These are phyloP conservation scores for Manduca sexta DNA, from an alignment of 1,140 invertebrate genomes.

Conservation along the genomic window DNA sequence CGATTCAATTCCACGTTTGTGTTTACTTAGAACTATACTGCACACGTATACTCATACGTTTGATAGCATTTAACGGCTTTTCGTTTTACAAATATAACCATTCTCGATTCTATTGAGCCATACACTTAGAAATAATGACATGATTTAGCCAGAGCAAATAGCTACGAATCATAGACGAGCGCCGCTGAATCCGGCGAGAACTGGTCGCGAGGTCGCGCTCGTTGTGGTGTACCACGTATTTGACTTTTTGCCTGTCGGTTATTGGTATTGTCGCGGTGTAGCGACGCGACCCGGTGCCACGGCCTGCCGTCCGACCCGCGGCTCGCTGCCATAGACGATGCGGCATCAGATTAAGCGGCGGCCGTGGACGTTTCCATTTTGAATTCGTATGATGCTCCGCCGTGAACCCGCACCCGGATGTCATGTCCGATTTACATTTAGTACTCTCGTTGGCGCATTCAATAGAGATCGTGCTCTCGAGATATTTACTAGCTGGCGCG, in stretches of 20 bases:
- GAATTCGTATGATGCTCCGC: conserved; percentile 39
- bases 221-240: conserved; percentile 15
- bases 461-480: conserved; percentile 29
- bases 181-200: conserved; percentile 14
- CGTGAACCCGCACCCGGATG: conserved; percentile 57
- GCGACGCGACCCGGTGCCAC: conserved; percentile 37
- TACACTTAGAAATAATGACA: background rate
- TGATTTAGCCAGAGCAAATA: too few species aligned
- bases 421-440: conserved; percentile 50
- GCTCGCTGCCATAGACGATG: conserved; percentile 42
- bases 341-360: conserved; percentile 48
- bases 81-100: too few species aligned
- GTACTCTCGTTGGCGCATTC: conserved; percentile 36
- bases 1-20: conserved; percentile 14
- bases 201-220: conserved; percentile 11
- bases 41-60: too few species aligned
- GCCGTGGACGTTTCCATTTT: conserved; percentile 53
- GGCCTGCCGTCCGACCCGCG: conserved; percentile 5
- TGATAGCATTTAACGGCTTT: too few species aligned
- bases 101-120: background rate
- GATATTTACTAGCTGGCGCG: conserved; percentile 29
- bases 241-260: conserved; percentile 15
- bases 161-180: conserved; percentile 10
- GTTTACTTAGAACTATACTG: background rate
- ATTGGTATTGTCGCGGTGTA: conserved; percentile 44